Percentiles rank a stretch among this genome's conserved stretches.
Evolutionary conservation across 92 coral and sea anemone genomes (phyloP).

Genomic region (Bergia sp.): DNA sequence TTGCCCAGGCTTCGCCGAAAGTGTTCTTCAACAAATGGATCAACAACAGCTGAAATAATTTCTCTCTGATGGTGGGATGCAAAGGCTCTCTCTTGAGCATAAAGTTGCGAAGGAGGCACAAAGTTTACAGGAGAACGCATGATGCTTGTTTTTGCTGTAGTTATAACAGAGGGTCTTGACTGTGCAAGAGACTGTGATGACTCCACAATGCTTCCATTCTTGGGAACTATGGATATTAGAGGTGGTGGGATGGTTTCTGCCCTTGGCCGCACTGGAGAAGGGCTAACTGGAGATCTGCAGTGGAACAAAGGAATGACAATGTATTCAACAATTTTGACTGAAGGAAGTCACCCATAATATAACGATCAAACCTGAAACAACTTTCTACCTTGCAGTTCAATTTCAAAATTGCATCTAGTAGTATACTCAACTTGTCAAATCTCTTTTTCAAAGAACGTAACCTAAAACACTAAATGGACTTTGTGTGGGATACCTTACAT

Average conservation of each 20-base stretch:
- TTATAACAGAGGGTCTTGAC: constrained; percentile 95
- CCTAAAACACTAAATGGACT: no score
- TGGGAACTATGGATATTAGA: constrained; percentile 84
- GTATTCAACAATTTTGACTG: not conserved
- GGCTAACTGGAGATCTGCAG: constrained; percentile 82
- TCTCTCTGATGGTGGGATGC: constrained; percentile 75
- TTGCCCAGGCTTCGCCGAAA: constrained; percentile 95
- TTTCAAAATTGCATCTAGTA: no score
- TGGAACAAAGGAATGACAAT: not conserved
- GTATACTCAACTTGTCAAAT: no score
- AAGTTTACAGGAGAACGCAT: constrained; percentile 88
- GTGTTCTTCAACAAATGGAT: constrained; percentile 99
- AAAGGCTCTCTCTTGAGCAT: constrained; percentile 55
- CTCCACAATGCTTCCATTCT: constrained; percentile 66
- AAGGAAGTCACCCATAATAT: not conserved
- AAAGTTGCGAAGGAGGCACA: constrained; percentile 65
- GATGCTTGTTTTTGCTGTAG: constrained; percentile 80
- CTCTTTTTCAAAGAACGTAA: no score
- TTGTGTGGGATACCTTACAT: no score
- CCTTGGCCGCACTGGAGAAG: constrained; percentile 75
- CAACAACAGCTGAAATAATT: constrained; percentile 79
- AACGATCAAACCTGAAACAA: not conserved
- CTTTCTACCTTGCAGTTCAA: not conserved
- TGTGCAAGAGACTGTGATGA: constrained; percentile 67
- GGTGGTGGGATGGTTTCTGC: constrained; percentile 93